A percentile compares a stretch with the other conserved stretches of the same genome.
phyloP scores from a whole-genome alignment of 2,888 invertebrate genomes.

The Lagria hirta region DNA sequence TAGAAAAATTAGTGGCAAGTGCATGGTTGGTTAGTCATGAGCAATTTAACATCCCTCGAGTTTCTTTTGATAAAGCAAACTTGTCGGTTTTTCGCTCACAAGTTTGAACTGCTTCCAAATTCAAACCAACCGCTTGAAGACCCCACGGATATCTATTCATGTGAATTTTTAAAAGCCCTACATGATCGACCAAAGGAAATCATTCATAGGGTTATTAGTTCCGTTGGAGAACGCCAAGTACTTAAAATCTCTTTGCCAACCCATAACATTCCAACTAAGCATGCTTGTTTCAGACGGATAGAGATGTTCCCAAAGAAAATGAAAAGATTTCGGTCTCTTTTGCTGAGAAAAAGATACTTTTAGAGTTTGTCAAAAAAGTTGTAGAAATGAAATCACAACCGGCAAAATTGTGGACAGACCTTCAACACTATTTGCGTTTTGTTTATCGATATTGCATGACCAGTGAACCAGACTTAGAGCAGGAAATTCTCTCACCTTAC shows the following conservation, averaged over 20 bases:
- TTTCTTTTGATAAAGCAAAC: constrained; percentile 29
- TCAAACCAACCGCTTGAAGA: constrained; percentile 36
- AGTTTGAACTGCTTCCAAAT: constrained; percentile 42
- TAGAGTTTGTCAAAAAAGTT: constrained; percentile 40
- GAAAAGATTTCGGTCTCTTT: no score
- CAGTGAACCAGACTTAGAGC: constrained; percentile 40
- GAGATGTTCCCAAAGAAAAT: constrained; percentile 16
- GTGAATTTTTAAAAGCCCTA: constrained; percentile 40
- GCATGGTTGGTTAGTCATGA: constrained; percentile 21
- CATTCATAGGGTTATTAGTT: constrained; percentile 33
- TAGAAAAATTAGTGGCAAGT: constrained; percentile 13
- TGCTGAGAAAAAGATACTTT: constrained; percentile 34
- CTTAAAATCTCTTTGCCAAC: constrained; percentile 1
- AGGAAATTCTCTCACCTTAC: constrained; percentile 42
- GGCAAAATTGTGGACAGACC: constrained; percentile 44
- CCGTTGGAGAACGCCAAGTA: constrained; percentile 9
- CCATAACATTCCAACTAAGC: constrained; percentile 5
- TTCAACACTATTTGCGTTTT: constrained; percentile 49
- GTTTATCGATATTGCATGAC: constrained; percentile 48
- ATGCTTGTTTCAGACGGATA: constrained; percentile 15
- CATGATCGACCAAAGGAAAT: constrained; percentile 42
- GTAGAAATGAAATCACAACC: constrained; percentile 39
- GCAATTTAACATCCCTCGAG: constrained; percentile 24
- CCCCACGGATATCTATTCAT: constrained; percentile 39
- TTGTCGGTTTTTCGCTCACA: constrained; percentile 34